Base-by-base conservation (phyloP, 2,113 vertebrate genomes). In the Seriola dumerili region DNA sequence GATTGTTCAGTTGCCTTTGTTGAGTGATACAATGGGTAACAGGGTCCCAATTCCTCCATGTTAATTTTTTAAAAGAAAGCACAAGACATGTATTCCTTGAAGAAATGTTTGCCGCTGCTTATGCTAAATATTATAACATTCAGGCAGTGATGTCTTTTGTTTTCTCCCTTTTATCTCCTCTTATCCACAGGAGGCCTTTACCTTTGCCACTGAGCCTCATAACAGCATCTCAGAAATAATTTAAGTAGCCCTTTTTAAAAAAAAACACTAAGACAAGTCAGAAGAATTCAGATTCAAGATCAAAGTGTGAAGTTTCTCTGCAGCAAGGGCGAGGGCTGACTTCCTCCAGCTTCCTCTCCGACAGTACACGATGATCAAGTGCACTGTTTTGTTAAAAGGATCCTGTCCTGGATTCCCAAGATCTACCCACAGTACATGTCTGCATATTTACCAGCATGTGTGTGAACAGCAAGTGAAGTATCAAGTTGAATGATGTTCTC, bases 111-210 rank as follows among this genome's bases (percentile, higher is more conserved):
- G 88, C 62, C 70, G 76, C 88, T 92, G 88, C 89, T 93, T 92
- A 93, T 94, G 93, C 90, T 94, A 93, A 94, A 92, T 92, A 93
- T 88, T 89, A 83, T 93, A 91, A 93, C 86, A 86, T 85, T 86
- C 88, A 87, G 87, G 87, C 86, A 81, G 84, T 90, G 86, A 69
- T 85, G 89, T 90, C 91, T 94, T 90, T 92, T 89, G 89, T 90
- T 91, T 76, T 50, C 65, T 55, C 65, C 63, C 84, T 94, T 93
- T 93, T 85, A 94, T 94, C 89, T 91, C 69, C 72, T 58, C 72
- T 71, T 88, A 91, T 92, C 88, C 93, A 89, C 94, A 80, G 90
- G 90, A 93, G 94, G 91, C 88, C 86, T 85, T 89, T 85, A 94
- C 92, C 93, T 94, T 94, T 93, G 86, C 85, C 85, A 91, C 72